A percentile compares a stretch with the other conserved stretches of the same genome.
Conservation (phyloP, 2,888 invertebrate species). For the Dolichomitus sp. region DNA sequence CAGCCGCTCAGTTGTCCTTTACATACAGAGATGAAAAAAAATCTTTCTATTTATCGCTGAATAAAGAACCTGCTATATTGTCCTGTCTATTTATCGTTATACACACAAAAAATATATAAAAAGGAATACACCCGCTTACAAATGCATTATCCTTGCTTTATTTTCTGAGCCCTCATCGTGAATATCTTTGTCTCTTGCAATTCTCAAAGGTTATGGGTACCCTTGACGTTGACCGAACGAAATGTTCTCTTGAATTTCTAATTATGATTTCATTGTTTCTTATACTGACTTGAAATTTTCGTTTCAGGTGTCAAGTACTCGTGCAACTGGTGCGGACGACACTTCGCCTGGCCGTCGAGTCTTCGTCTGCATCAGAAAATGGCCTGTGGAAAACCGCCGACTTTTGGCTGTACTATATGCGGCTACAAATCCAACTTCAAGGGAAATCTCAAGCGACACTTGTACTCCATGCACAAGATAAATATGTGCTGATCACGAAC, state of each 20-base stretch:
- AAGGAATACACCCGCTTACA: constrained; percentile 21
- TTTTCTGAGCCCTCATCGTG: constrained; percentile 8
- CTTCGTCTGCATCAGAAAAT: constrained; percentile 79
- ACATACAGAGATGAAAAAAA: no score
- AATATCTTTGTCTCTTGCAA: constrained; percentile 16
- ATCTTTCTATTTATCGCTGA: constrained; percentile 20
- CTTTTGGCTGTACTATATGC: constrained; percentile 77
- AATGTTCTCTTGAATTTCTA: constrained; percentile 11
- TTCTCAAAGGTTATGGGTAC: constrained; percentile 43
- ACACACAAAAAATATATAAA: background rate
- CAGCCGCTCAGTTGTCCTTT: no score
- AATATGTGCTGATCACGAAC: constrained; percentile 58
- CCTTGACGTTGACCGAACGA: constrained; percentile 11
- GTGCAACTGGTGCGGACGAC: constrained; percentile 78
- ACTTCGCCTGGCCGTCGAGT: constrained; percentile 79
- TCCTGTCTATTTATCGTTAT: constrained; percentile 18
- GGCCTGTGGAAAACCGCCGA: constrained; percentile 81
- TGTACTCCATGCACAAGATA: constrained; percentile 73
- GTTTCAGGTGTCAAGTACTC: constrained; percentile 72
- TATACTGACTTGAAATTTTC: constrained; percentile 74
- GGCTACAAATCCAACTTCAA: constrained; percentile 81
- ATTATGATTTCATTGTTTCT: constrained; percentile 20
- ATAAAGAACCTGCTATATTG: constrained; percentile 35
- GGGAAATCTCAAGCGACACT: constrained; percentile 80
- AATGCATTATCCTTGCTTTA: constrained; percentile 26